Evolutionary conservation across 1,140 invertebrate species (phyloP), one percentile per base, ranked within the genome.

Genomic region (Papilio polytes): DNA sequence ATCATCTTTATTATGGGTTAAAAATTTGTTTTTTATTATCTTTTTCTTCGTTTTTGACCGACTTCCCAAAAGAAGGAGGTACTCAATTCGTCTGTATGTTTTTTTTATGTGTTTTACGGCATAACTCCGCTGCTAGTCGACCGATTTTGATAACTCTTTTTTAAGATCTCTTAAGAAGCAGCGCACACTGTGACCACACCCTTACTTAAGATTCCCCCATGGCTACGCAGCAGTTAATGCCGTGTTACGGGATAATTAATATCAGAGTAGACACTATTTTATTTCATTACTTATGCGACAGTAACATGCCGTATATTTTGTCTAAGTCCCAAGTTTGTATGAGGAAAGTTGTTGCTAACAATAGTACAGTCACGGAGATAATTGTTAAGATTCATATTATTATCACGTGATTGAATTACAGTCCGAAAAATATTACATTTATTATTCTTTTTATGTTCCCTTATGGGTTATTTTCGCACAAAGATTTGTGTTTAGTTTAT

Each of bases 181-280:
- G 81, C 82, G 80, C 82, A 53, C 78, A 81, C 82, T 82, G 74
- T 1, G 53, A 83, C 80, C 76, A 85, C 76, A 83, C 82, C 83
- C 82, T 85, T 82, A 85, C 83, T 82, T 81, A 80, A 81, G 80
- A 83, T 82, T 84, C 81, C 84, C 83, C 85, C 72, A 70, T 59
- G 83, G 80, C 83, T 83, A 59, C 53, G 36, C 8, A 66, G 76
- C 53, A 78, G 77, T 66, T 90, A 90, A 88, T 94, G 87, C 88
- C 91, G 88, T 92, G 90, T 91, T 88, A 85, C 83, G 78, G 81
- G 83, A 90, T 92, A 94, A 94, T 94, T 92, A 94, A 92, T 93
- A 91, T 90, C 81, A 85, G 80, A 80, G 83, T 84, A 84, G 85
- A 88, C 87, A 91, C 89, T 92, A 91, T 92, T 92, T 94, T 94